Conservation (phyloP, 2,888 invertebrate genomes). For the Chrysolina haemoptera region DNA sequence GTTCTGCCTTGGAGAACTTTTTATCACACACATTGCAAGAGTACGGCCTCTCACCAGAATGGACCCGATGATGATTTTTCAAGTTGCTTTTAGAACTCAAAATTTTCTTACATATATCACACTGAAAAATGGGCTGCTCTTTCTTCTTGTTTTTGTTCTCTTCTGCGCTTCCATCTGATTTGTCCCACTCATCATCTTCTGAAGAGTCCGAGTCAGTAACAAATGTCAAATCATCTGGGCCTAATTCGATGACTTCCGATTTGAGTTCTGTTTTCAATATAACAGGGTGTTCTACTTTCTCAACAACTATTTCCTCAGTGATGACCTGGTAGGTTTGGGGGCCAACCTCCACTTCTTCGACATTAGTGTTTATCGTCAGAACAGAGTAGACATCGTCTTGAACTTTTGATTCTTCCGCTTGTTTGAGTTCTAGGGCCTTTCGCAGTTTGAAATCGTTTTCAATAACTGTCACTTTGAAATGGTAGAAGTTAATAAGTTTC, state of each 20-base stretch:
- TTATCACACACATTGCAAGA: conserved; percentile 59
- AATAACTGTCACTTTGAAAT: conserved; percentile 52
- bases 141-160: conserved; percentile 24
- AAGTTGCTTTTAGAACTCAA: conserved; percentile 57
- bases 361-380: conserved; percentile 29
- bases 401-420: conserved; percentile 31
- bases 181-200: conserved; percentile 7
- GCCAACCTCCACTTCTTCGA: conserved; percentile 25
- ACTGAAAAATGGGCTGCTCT: conserved; percentile 49
- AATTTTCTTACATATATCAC: conserved; percentile 59
- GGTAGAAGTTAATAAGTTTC: conserved; percentile 52
- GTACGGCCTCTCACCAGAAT: conserved; percentile 59
- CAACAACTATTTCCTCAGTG: conserved; percentile 28
- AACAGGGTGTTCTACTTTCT: conserved; percentile 24
- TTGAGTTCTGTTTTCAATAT: background rate
- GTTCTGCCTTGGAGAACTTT: conserved; percentile 58
- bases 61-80: conserved; percentile 54
- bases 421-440: conserved; percentile 37
- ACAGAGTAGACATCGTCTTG: conserved; percentile 27
- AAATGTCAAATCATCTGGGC: conserved; percentile 39
- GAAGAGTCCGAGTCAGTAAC: conserved; percentile 42
- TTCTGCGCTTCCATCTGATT: background rate
- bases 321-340: conserved; percentile 36
- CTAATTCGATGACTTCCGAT: conserved; percentile 16
- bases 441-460: conserved; percentile 53